A percentile compares a stretch with the other conserved stretches of the same genome.
phyloP scores from a whole-genome alignment of 2,113 vertebrate species.

The Myrmecobius fasciatus region DNA sequence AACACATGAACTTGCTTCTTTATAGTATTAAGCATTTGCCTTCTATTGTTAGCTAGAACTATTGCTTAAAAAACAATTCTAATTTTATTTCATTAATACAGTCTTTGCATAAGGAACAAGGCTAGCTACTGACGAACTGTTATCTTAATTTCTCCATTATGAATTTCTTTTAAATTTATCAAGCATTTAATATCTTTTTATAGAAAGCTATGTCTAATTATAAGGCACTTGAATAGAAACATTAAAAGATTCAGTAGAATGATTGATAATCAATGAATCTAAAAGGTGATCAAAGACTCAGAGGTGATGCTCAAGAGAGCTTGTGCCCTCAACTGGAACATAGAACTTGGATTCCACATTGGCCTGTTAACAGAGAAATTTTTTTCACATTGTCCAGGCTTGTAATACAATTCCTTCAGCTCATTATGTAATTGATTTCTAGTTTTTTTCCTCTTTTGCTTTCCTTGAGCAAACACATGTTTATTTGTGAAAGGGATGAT shows the following conservation, averaged over 20 bases:
- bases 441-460: slow-evolving; percentile 10
- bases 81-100: slow-evolving; percentile 22
- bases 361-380: slow-evolving; percentile 39
- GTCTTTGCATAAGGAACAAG: slow-evolving; percentile 46
- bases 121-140: slow-evolving; percentile 68
- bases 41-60: background rate
- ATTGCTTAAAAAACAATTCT: slow-evolving; percentile 14
- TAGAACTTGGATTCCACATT: background rate
- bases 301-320: slow-evolving; percentile 50
- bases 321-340: background rate
- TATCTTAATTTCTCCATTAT: slow-evolving; percentile 68
- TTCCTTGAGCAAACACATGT: background rate
- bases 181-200: slow-evolving; percentile 67
- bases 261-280: slow-evolving; percentile 67
- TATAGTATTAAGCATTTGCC: background rate
- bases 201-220: slow-evolving; percentile 73
- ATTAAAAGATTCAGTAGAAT: slow-evolving; percentile 45
- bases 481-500: slow-evolving; percentile 8
- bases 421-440: slow-evolving; percentile 35
- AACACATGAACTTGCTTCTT: background rate
- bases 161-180: slow-evolving; percentile 71
- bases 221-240: slow-evolving; percentile 61
- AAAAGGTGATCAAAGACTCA: slow-evolving; percentile 52
- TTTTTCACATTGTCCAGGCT: background rate
- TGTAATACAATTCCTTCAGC: background rate